Evolutionary conservation across 53 echinoderm and acorn worm species (phyloP).

Genomic region (Zoroaster sp.): DNA sequence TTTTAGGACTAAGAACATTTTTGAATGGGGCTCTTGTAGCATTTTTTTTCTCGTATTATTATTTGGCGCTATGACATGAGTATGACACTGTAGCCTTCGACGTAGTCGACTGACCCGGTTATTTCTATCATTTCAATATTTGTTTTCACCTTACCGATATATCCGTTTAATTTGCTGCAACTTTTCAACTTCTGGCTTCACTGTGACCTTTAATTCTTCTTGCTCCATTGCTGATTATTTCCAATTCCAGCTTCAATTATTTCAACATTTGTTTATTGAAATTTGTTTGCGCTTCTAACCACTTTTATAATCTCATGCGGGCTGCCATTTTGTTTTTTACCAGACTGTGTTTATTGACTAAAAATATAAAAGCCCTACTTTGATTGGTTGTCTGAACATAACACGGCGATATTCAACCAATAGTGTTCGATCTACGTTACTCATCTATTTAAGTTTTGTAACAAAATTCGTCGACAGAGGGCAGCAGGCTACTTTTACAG

Average conservation of each 20-base stretch:
- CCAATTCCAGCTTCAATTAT: background rate
- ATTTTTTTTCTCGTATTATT: too few species aligned
- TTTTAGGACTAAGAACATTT: too few species aligned
- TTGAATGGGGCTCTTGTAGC: too few species aligned
- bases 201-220: slow-evolving; percentile 54
- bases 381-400: background rate
- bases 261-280: too few species aligned
- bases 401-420: background rate
- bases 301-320: background rate
- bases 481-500: slow-evolving; percentile 7
- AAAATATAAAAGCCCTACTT: background rate
- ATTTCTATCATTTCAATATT: too few species aligned
- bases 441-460: background rate
- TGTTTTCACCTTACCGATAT: slow-evolving; percentile 67
- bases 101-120: too few species aligned
- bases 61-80: too few species aligned
- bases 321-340: slow-evolving; percentile 13
- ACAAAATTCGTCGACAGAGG: background rate
- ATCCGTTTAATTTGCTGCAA: slow-evolving; percentile 90
- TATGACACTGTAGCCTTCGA: too few species aligned
- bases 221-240: slow-evolving; percentile 31
- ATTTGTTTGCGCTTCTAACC: background rate
- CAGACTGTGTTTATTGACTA: background rate
- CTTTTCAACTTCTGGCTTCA: slow-evolving; percentile 88
- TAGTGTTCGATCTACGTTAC: background rate